Conservation (phyloP, 1,140 invertebrate genomes). For the roundworm (Caenorhabditis elegans) region DNA sequence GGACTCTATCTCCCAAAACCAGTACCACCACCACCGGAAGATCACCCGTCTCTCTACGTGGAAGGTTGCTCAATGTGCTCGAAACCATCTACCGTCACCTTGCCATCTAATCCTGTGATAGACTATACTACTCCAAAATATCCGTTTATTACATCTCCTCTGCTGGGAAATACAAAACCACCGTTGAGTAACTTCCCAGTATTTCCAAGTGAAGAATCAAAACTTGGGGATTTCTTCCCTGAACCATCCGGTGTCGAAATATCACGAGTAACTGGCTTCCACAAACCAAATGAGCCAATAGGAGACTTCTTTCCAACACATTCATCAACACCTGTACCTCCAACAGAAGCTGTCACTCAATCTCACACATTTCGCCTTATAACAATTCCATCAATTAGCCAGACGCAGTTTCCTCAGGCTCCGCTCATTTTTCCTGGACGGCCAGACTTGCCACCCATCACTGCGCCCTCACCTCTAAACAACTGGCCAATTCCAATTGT, state of each 20-base stretch:
- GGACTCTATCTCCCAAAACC: neutral
- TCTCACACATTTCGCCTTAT: neutral
- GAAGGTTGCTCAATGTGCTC: conserved; percentile 22
- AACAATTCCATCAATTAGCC: neutral
- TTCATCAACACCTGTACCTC: neutral
- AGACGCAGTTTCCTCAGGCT: neutral
- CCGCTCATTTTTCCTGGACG: conserved; percentile 7
- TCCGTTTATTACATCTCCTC: neutral
- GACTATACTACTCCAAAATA: neutral
- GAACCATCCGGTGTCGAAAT: neutral
- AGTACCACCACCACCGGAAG: neutral
- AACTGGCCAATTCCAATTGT: conserved; percentile 2
- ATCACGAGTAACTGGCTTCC: neutral
- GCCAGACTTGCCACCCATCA: conserved; percentile 25
- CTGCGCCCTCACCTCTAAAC: conserved; percentile 16
- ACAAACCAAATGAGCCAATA: neutral
- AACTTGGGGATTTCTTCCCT: neutral
- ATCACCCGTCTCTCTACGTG: neutral
- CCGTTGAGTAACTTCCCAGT: neutral
- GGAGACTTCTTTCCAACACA: conserved; percentile 12
- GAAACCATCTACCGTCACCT: neutral
- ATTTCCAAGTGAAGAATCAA: neutral
- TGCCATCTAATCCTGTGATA: neutral
- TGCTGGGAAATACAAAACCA: neutral
- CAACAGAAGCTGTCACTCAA: neutral